These are phyloP conservation scores for Pyrochroa serraticornis DNA, from an alignment of 2,888 invertebrate genomes.

Conservation along the genomic window DNA sequence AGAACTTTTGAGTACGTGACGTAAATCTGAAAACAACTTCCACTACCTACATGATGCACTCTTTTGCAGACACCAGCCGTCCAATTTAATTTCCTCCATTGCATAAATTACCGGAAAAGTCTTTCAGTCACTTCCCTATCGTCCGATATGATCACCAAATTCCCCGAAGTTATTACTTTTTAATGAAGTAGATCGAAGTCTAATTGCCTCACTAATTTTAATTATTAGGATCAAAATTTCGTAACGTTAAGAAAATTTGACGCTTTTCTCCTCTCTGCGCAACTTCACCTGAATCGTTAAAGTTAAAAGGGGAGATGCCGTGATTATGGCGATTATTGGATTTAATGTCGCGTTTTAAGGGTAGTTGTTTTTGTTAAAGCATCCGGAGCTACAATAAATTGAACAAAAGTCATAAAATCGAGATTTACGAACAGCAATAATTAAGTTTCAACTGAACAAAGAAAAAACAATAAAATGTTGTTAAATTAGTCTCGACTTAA, in stretches of 20 bases:
- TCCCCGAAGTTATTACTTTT: not conserved
- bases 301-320: not conserved
- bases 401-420: constrained; percentile 6
- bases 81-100: no score
- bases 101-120: no score
- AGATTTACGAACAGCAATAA: constrained; percentile 5
- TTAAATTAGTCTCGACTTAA: no score
- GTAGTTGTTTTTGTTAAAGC: not conserved
- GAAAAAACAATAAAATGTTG: no score
- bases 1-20: no score
- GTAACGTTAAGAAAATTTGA: not conserved
- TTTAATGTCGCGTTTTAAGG: no score
- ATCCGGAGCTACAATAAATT: constrained; percentile 13
- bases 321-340: not conserved
- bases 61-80: no score
- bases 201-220: constrained; percentile 1
- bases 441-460: not conserved
- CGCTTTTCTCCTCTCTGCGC: no score
- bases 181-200: constrained; percentile 1
- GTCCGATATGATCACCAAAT: no score
- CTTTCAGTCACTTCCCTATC: no score
- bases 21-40: no score
- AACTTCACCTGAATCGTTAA: not conserved
- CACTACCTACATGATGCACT: no score
- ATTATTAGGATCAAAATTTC: not conserved